These are phyloP conservation scores for Anabacerthia variegaticeps DNA, from an alignment of 2,797 vertebrate genomes.

Conservation along the genomic window DNA sequence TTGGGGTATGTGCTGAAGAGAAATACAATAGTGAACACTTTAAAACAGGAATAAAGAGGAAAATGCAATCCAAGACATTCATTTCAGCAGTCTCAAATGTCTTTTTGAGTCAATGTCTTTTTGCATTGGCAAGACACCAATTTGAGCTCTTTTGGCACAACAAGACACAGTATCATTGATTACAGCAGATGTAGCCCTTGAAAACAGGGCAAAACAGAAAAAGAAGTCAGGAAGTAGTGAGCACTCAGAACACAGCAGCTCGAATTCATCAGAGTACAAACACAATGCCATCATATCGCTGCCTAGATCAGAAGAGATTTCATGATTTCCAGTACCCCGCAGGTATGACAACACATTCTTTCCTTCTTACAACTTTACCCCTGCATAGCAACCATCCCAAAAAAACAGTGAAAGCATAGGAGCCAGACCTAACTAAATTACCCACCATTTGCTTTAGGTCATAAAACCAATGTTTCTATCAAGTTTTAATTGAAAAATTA, in stretches of 20 bases:
- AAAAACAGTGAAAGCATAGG: background rate
- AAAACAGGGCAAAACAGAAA: background rate
- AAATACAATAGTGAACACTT: slow-evolving; percentile 6
- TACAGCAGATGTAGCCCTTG: background rate
- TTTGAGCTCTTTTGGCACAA: background rate
- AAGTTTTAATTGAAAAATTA: background rate
- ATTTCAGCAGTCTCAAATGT: background rate
- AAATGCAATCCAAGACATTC: background rate
- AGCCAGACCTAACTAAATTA: slow-evolving; percentile 5
- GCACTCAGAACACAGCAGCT: background rate
- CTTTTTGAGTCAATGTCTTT: background rate
- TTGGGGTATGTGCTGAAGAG: background rate
- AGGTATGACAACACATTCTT: slow-evolving; percentile 7
- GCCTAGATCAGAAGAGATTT: background rate
- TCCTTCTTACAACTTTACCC: background rate
- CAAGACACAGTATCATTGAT: background rate
- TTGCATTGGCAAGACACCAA: background rate
- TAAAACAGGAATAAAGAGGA: background rate
- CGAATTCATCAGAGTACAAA: slow-evolving; percentile 14
- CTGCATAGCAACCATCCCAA: background rate
- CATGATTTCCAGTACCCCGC: background rate
- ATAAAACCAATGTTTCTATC: background rate
- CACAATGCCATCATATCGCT: background rate
- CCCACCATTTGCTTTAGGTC: background rate
- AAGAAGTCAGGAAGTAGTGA: background rate